Evolutionary conservation across 2,888 invertebrate genomes (phyloP).

Genomic region (Steinernema scapterisci): DNA sequence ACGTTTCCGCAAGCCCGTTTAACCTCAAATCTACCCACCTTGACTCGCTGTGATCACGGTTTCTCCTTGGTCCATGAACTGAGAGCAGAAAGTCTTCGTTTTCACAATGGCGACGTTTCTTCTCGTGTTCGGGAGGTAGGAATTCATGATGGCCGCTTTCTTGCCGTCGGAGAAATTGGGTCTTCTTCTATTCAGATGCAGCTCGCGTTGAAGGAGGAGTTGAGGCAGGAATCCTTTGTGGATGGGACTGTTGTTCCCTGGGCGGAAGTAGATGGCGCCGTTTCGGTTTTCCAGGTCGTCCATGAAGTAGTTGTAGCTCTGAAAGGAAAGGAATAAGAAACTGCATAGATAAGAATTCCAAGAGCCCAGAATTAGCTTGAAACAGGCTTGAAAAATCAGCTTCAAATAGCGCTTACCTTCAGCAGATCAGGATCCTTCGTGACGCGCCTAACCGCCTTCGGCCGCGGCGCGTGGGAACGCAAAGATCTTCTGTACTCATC

Average conservation of each 20-base stretch:
- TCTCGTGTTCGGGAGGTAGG: conserved; percentile 51
- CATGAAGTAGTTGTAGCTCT: conserved; percentile 15
- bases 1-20: background rate
- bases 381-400: background rate
- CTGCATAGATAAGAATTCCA: background rate
- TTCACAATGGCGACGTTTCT: conserved; percentile 45
- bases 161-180: background rate
- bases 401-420: background rate
- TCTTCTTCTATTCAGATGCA: background rate
- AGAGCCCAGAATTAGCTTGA: background rate
- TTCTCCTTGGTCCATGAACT: conserved; percentile 51
- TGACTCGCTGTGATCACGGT: conserved; percentile 59
- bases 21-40: conserved; percentile 41
- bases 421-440: background rate
- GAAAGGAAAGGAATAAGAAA: background rate
- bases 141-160: background rate
- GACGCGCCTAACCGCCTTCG: background rate
- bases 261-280: background rate
- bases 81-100: conserved; percentile 60
- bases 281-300: conserved; percentile 9
- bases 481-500: background rate
- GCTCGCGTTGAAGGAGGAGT: background rate
- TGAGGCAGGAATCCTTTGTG: background rate
- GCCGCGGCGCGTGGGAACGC: background rate
- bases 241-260: background rate